Percentiles rank a stretch among this genome's conserved stretches.
Conservation (phyloP, 2,888 invertebrate genomes). For the Phalera bucephala region DNA sequence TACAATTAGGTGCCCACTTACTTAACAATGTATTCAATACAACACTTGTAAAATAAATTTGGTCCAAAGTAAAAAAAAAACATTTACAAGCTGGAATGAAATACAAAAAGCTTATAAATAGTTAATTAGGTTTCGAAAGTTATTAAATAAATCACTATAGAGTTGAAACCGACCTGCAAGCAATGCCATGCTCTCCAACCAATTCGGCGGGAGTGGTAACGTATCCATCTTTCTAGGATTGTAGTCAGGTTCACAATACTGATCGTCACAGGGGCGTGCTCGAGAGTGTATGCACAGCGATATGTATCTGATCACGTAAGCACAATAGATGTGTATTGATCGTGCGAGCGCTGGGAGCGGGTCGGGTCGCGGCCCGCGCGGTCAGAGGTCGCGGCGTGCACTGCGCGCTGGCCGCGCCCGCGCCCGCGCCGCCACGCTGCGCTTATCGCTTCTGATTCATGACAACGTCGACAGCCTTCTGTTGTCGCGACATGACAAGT, state of each 20-base stretch:
- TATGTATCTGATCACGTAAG: background rate
- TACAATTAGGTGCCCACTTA: no score
- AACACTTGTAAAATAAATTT: no score
- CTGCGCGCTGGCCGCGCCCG: slow-evolving; percentile 38
- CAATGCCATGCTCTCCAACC: slow-evolving; percentile 59
- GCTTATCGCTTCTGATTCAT: slow-evolving; percentile 63
- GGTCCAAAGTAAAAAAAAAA: no score
- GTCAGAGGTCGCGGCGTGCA: slow-evolving; percentile 67
- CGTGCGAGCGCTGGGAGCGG: slow-evolving; percentile 1
- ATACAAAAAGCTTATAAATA: no score
- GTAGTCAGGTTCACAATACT: background rate
- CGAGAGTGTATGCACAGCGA: background rate
- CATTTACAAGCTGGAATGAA: no score
- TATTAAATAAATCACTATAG: no score
- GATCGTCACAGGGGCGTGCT: slow-evolving; percentile 4
- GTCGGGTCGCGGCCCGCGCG: slow-evolving; percentile 45
- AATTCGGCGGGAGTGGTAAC: slow-evolving; percentile 43
- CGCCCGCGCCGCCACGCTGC: slow-evolving; percentile 19
- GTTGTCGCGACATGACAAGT: slow-evolving; percentile 6
- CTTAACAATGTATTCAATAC: no score
- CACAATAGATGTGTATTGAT: slow-evolving; percentile 1
- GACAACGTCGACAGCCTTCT: slow-evolving; percentile 24
- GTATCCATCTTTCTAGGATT: slow-evolving; percentile 40
- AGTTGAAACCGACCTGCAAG: slow-evolving; percentile 53
- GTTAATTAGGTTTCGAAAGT: no score